These are phyloP conservation scores for Miniopterus natalensis DNA, from an alignment of 2,113 vertebrate genomes.

Conservation along the genomic window DNA sequence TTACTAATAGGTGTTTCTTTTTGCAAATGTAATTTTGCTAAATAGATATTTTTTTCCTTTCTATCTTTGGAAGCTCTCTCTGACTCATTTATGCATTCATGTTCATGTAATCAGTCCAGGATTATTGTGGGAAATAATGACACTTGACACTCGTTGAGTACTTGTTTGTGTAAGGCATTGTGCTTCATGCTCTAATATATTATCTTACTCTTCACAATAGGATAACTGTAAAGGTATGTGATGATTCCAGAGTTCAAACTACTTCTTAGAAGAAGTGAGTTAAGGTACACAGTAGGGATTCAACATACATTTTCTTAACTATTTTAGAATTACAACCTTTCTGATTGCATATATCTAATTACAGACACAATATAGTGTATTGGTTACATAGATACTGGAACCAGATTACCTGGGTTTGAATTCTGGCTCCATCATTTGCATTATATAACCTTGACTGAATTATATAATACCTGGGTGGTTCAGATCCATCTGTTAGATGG, in stretches of 20 bases:
- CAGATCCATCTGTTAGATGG: neutral
- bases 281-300: neutral
- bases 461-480: neutral
- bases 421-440: neutral
- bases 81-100: neutral
- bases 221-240: neutral
- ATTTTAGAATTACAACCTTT: constrained; percentile 34
- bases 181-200: neutral
- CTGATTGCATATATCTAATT: neutral
- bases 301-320: neutral
- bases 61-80: neutral
- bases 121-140: neutral
- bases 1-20: neutral
- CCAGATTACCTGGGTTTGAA: neutral
- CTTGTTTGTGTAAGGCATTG: neutral
- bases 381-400: neutral
- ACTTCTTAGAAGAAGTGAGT: neutral
- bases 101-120: neutral
- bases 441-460: neutral
- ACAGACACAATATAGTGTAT: neutral
- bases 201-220: neutral
- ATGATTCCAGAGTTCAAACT: neutral
- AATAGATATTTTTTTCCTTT: neutral
- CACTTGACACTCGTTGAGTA: neutral
- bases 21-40: constrained; percentile 6